These are phyloP conservation scores for Varroa destructor DNA, from an alignment of 1,140 invertebrate species.

Conservation along the genomic window DNA sequence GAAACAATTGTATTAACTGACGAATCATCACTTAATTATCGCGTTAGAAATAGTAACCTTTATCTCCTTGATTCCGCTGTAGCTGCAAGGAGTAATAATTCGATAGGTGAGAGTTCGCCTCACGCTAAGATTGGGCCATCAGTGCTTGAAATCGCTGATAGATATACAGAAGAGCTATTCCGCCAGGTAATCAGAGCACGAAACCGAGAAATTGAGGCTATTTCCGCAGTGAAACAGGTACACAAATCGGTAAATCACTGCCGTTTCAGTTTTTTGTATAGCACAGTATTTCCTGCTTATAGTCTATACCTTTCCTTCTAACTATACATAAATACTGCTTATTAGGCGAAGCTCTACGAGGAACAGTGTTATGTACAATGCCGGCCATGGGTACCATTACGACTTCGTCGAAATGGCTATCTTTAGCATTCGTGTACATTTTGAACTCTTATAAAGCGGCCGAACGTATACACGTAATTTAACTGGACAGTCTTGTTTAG, in stretches of 20 bases:
- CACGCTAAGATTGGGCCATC: background rate
- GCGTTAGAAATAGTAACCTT: background rate
- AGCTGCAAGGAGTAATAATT: background rate
- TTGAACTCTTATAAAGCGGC: too few relatives aligned
- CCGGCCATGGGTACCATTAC: too few relatives aligned
- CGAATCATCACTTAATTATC: background rate
- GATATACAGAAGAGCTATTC: constrained; percentile 5
- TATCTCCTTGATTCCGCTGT: background rate
- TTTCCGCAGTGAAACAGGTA: constrained; percentile 10
- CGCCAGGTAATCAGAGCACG: constrained; percentile 4
- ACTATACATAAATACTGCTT: background rate
- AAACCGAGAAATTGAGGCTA: constrained; percentile 15
- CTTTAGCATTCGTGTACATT: too few relatives aligned
- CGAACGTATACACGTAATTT: too few relatives aligned
- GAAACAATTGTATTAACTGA: background rate
- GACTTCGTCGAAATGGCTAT: too few relatives aligned
- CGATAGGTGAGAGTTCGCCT: background rate
- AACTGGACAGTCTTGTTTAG: too few relatives aligned
- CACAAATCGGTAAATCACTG: background rate
- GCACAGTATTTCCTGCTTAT: background rate
- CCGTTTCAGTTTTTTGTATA: background rate
- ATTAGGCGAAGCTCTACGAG: background rate
- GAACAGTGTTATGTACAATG: too few relatives aligned
- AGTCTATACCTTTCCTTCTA: background rate
- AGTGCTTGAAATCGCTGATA: background rate